Conservation (phyloP, 1,140 invertebrate species). For the Drosophila sproati region DNA sequence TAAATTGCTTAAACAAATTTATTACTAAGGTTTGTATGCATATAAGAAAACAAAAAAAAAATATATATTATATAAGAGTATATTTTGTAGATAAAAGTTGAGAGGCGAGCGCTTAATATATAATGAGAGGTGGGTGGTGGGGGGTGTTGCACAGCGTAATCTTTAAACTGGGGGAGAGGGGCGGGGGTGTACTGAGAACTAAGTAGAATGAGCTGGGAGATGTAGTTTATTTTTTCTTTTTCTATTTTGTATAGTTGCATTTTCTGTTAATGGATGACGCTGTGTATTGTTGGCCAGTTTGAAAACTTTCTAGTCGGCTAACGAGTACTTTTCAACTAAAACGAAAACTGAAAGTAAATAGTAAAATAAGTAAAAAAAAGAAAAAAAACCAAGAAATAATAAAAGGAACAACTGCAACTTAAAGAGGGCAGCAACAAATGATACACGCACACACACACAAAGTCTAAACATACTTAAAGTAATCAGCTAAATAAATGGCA, state of each 20-base stretch:
- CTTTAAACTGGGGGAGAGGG: not conserved
- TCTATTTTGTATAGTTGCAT: not conserved
- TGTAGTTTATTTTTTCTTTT: slow-evolving; percentile 1
- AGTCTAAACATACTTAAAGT: slow-evolving; percentile 20
- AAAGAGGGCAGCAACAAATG: slow-evolving; percentile 15
- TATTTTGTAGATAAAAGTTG: slow-evolving; percentile 63
- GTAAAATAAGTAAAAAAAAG: no score
- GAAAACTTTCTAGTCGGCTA: slow-evolving; percentile 15
- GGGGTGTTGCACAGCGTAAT: slow-evolving; percentile 1
- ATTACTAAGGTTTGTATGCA: slow-evolving; percentile 50
- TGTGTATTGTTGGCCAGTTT: slow-evolving; percentile 8
- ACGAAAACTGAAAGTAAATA: not conserved
- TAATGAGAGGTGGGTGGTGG: slow-evolving; percentile 36
- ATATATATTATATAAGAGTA: slow-evolving; percentile 25
- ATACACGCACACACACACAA: slow-evolving; percentile 15
- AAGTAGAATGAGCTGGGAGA: slow-evolving; percentile 32
- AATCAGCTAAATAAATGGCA: slow-evolving; percentile 13
- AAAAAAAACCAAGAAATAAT: not conserved
- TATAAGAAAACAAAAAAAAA: slow-evolving; percentile 16
- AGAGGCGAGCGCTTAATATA: slow-evolving; percentile 70
- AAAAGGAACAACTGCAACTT: slow-evolving; percentile 20
- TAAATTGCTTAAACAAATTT: slow-evolving; percentile 60
- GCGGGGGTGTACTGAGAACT: no score
- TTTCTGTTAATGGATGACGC: slow-evolving; percentile 8
- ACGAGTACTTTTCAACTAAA: slow-evolving; percentile 6